Conservation (phyloP, 2,797 vertebrate genomes). For the Geotrypetes seraphini region DNA sequence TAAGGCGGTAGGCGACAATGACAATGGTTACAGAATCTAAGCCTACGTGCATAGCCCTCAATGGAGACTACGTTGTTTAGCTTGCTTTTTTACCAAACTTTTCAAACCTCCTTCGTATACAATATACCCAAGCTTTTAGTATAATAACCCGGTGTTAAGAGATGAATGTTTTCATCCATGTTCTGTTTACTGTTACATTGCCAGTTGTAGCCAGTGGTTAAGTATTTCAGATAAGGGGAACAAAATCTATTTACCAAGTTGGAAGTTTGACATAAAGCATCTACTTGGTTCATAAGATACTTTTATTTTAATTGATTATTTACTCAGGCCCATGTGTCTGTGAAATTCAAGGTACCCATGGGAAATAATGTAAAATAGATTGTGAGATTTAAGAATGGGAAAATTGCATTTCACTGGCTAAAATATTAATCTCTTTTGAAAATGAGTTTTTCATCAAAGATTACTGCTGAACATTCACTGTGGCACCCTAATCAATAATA, state of each 20-base stretch:
- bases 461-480: slow-evolving; percentile 45
- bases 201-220: background rate
- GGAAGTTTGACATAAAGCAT: slow-evolving; percentile 48
- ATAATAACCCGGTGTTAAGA: background rate
- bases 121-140: background rate
- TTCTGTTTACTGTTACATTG: background rate
- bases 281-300: slow-evolving; percentile 56
- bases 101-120: no score
- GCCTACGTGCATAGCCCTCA: no score
- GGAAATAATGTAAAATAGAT: slow-evolving; percentile 84
- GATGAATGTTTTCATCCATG: background rate
- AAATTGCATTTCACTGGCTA: slow-evolving; percentile 65
- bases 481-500: slow-evolving; percentile 51
- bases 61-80: no score
- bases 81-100: no score
- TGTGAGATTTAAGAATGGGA: slow-evolving; percentile 73
- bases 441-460: slow-evolving; percentile 58
- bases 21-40: no score
- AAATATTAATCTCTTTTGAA: slow-evolving; percentile 70
- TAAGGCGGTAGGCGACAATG: no score
- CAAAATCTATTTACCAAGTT: slow-evolving; percentile 53
- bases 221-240: slow-evolving; percentile 9
- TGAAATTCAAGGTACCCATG: slow-evolving; percentile 56
- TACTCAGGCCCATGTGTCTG: slow-evolving; percentile 59
- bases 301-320: slow-evolving; percentile 73